Conservation (phyloP, 1,140 invertebrate genomes). For the Euwallacea similis region DNA sequence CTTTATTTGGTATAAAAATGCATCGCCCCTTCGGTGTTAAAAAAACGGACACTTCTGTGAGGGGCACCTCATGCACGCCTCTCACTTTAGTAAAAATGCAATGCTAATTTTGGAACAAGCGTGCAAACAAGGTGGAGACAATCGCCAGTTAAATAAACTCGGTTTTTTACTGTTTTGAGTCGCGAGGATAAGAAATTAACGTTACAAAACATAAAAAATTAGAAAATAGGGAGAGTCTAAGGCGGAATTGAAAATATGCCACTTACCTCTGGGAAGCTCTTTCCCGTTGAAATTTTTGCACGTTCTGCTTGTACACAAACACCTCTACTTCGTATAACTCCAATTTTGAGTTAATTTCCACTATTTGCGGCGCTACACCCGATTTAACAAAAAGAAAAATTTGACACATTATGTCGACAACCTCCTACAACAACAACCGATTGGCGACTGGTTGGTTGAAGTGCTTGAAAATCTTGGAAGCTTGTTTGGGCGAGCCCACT, state of each 20-base stretch:
- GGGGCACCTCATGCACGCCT: constrained; percentile 33
- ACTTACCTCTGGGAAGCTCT: constrained; percentile 52
- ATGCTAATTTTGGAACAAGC: constrained; percentile 49
- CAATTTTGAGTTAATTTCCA: constrained; percentile 44
- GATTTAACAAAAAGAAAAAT: constrained; percentile 52
- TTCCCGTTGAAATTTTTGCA: constrained; percentile 35
- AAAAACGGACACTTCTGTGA: not conserved
- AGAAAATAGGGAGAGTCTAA: constrained; percentile 4
- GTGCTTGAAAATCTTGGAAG: constrained; percentile 52
- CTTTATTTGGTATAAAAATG: constrained; percentile 48
- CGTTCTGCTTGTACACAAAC: constrained; percentile 37
- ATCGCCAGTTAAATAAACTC: constrained; percentile 9
- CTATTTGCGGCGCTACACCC: constrained; percentile 46
- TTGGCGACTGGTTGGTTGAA: constrained; percentile 53
- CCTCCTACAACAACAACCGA: constrained; percentile 51
- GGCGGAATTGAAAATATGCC: constrained; percentile 48
- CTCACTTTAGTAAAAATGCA: constrained; percentile 43
- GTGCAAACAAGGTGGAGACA: constrained; percentile 25
- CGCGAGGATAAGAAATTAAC: not conserved
- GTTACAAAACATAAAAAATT: not conserved
- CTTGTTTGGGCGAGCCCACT: constrained; percentile 54
- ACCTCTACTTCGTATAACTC: constrained; percentile 38
- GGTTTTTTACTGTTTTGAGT: too few species aligned
- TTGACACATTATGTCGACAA: constrained; percentile 53
- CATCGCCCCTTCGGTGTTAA: not conserved